phyloP scores from a whole-genome alignment of 2,113 vertebrate genomes.

The Pantherophis guttatus region DNA sequence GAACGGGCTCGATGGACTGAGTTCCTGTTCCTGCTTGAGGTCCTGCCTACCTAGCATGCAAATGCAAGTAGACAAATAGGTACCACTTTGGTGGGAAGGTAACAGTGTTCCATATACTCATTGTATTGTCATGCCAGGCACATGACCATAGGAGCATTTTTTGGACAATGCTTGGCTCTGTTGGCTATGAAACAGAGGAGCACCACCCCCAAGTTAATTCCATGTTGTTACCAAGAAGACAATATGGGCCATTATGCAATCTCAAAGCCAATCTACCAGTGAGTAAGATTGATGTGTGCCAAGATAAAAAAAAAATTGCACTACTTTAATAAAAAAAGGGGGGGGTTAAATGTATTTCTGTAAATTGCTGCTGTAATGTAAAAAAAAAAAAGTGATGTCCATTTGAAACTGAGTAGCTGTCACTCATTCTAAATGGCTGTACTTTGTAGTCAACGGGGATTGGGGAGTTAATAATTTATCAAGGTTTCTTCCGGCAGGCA shows the following conservation, averaged over 20 bases:
- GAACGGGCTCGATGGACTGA: background rate
- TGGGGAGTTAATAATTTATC: conserved; percentile 26
- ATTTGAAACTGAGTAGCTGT: conserved; percentile 28
- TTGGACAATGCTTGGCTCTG: background rate
- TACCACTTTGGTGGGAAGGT: background rate
- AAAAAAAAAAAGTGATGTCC: background rate
- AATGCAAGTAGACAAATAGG: background rate
- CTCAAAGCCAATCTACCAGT: background rate
- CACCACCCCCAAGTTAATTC: background rate
- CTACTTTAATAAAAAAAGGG: background rate
- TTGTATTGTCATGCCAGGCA: background rate
- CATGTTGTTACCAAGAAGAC: background rate
- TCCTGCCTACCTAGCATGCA: background rate
- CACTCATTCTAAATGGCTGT: conserved; percentile 35
- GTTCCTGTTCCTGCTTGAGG: background rate
- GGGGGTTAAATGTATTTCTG: background rate
- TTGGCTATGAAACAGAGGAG: background rate
- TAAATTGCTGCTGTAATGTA: conserved; percentile 19
- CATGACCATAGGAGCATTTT: background rate
- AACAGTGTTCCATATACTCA: background rate
- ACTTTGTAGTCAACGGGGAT: conserved; percentile 15
- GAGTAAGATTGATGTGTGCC: background rate
- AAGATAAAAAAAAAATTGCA: background rate
- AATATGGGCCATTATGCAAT: background rate
- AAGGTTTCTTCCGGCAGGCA: conserved; percentile 35